phyloP scores from a whole-genome alignment of 2,113 vertebrate genomes.

The Pangasianodon hypophthalmus region DNA sequence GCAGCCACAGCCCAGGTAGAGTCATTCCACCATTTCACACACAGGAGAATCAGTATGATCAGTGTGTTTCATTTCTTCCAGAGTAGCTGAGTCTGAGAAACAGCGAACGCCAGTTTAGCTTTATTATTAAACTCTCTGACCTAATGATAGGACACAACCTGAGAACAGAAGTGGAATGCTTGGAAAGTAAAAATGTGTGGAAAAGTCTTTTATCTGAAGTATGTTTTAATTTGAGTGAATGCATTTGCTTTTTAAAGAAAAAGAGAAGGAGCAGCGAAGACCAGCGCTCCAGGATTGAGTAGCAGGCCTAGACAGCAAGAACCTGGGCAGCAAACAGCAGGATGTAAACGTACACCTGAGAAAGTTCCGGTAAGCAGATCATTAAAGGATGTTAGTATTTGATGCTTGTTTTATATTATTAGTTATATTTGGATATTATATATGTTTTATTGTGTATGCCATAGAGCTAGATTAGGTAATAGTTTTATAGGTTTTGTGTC shows the following conservation, averaged over 20 bases:
- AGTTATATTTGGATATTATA: no score
- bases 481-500: no score
- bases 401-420: not conserved
- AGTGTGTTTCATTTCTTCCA: not conserved
- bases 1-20: not conserved
- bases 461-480: no score
- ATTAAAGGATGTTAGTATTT: not conserved
- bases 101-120: not conserved
- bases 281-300: not conserved
- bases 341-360: no score
- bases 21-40: not conserved
- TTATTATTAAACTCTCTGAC: not conserved
- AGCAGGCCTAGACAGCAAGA: not conserved
- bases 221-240: not conserved
- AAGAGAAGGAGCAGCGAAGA: not conserved
- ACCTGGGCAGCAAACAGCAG: no score
- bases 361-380: not conserved
- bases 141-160: not conserved
- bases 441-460: no score
- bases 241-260: not conserved
- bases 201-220: not conserved
- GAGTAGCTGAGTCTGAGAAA: not conserved
- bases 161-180: no score
- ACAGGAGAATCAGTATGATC: not conserved
- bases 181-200: not conserved